These are phyloP conservation scores for Gasterosteus aculeatus DNA, from an alignment of 2,113 vertebrate genomes.

Conservation along the genomic window DNA sequence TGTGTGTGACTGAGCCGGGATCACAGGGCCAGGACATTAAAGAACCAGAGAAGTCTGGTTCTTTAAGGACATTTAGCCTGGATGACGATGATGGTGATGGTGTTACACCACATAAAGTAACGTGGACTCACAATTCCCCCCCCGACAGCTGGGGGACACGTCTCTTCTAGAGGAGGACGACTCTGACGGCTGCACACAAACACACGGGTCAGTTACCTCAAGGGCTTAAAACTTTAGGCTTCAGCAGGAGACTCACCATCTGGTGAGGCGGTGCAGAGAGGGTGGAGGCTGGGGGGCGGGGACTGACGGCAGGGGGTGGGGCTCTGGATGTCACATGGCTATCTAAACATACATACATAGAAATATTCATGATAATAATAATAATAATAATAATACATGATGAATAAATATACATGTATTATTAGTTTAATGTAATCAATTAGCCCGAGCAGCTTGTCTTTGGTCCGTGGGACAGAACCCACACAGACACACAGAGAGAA, in stretches of 20 bases:
- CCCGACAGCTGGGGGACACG: constrained; percentile 51
- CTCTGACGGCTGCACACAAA: constrained; percentile 32
- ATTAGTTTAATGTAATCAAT: too few species aligned
- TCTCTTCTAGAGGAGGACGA: constrained; percentile 51
- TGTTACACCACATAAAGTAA: neutral
- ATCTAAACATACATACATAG: constrained; percentile 49
- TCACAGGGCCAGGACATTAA: neutral
- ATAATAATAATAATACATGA: too few species aligned
- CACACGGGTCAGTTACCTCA: neutral
- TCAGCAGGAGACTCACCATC: constrained; percentile 45
- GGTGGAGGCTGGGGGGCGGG: constrained; percentile 43
- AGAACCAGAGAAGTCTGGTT: too few species aligned
- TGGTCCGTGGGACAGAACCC: too few species aligned
- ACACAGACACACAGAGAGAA: too few species aligned
- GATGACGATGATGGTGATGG: too few species aligned
- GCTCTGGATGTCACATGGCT: constrained; percentile 14
- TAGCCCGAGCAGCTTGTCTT: too few species aligned
- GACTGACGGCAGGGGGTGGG: constrained; percentile 46
- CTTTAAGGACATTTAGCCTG: too few species aligned
- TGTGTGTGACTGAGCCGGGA: neutral
- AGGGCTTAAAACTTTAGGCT: neutral
- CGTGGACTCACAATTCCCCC: constrained; percentile 56
- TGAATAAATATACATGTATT: too few species aligned
- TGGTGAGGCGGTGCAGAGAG: constrained; percentile 40
- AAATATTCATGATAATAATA: constrained; percentile 3